These are phyloP conservation scores for Spilosoma lubricipeda DNA, from an alignment of 2,888 invertebrate genomes.

Conservation along the genomic window DNA sequence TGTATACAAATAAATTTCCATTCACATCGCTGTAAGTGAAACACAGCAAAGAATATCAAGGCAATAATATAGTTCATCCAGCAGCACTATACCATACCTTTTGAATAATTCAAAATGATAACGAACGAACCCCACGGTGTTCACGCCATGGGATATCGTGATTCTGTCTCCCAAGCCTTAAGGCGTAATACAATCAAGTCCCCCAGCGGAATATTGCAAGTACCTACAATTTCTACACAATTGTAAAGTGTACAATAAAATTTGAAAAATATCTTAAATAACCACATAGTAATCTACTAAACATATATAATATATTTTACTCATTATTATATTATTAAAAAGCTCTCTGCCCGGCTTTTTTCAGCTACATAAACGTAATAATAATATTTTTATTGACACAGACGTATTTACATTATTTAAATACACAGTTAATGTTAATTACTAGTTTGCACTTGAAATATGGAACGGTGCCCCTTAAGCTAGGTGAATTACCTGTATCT, in stretches of 20 bases:
- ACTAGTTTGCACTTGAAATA: no score
- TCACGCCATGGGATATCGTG: conserved; percentile 41
- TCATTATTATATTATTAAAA: no score
- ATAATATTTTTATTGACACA: no score
- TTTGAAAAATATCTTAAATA: background rate
- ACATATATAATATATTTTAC: no score
- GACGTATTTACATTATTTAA: no score
- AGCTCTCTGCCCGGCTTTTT: no score
- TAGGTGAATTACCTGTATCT: no score
- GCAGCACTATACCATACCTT: conserved; percentile 33
- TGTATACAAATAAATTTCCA: background rate
- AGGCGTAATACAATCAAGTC: conserved; percentile 8
- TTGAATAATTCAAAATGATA: conserved; percentile 63
- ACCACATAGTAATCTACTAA: no score
- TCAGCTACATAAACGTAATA: no score
- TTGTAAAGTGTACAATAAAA: background rate
- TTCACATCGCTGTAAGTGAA: background rate
- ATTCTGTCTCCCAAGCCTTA: conserved; percentile 26
- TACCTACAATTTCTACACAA: background rate
- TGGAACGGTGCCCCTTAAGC: no score
- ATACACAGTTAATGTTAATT: no score
- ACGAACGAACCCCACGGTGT: conserved; percentile 45
- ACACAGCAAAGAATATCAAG: background rate
- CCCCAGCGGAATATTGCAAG: background rate
- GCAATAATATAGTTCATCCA: conserved; percentile 18